Base-by-base conservation (phyloP, 2,888 invertebrate species). In the Blomia tropicalis region DNA sequence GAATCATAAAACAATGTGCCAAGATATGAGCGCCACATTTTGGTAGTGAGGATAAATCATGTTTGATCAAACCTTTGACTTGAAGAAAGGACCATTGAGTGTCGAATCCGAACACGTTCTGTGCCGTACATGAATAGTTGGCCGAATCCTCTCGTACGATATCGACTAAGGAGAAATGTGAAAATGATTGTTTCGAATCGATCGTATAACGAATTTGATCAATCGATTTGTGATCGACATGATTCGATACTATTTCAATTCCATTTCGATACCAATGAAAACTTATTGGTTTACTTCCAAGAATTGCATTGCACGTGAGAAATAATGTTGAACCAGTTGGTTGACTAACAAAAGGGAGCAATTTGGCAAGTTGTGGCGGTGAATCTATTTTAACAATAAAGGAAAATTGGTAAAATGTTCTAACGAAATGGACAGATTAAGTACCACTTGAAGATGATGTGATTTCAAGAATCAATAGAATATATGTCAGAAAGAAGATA, bases 41-140 rank as follows among this genome's bases (percentile, higher is more conserved):
- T 14, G 44, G 44, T n/a, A 43, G 47, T 22, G 22, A n/a, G n/a
- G n/a, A n/a, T n/a, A n/a, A n/a, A n/a, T n/a, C n/a, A n/a, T n/a
- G n/a, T n/a, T n/a, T n/a, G n/a, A 44, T 25, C 27, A 58, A 58
- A 58, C 59, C 43, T 41, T 32, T 51, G n/a, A 58, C 59, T 27
- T 32, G n/a, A n/a, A 58, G 43, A 2, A 58, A 25, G 14, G 59
- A 32, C 23, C 43, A 43, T 19, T 58, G 36, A 7, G 2, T 2
- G 14, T 25, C 43, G 25, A 43, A 41, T 2, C 66, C 66, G 22
- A 61, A 22, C 11, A 44, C 41, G 53, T 58, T 65, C 0, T 14
- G 25, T 2, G 65, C 66, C 1, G 31, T 29, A 43, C 66, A 67
- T 5, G 66, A 66, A 29, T 66, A 67, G 29, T 67, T 67, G 23